These are phyloP conservation scores for Argyresthia goedartella DNA, from an alignment of 2,888 invertebrate species.

Conservation along the genomic window DNA sequence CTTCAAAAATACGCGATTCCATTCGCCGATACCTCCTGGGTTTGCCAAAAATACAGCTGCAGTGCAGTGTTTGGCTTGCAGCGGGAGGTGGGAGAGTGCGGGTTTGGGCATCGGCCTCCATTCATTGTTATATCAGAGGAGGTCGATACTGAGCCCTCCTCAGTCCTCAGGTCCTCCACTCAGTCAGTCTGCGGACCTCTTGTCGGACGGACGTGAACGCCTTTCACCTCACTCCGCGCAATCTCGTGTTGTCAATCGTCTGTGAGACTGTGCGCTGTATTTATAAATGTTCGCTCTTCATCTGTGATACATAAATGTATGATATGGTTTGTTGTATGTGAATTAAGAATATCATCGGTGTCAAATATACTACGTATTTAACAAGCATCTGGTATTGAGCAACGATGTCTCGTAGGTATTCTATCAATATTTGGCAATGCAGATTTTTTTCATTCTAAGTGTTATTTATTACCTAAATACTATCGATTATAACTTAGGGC, in stretches of 20 bases:
- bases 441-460: too few species aligned
- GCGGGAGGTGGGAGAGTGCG: constrained; percentile 36
- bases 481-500: too few species aligned
- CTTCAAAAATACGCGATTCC: constrained; percentile 4
- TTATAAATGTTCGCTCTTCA: background rate
- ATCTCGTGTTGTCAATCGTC: background rate
- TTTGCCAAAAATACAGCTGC: constrained; percentile 68
- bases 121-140: constrained; percentile 45
- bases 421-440: too few species aligned
- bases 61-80: constrained; percentile 65
- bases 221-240: background rate
- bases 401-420: too few species aligned
- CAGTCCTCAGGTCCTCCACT: background rate
- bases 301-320: too few species aligned
- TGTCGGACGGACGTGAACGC: background rate
- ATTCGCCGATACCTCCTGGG: constrained; percentile 31
- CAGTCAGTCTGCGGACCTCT: constrained; percentile 1
- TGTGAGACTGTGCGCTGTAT: background rate
- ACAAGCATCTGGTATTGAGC: too few species aligned
- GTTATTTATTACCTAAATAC: too few species aligned
- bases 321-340: too few species aligned
- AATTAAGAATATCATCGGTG: too few species aligned
- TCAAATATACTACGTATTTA: too few species aligned
- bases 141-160: constrained; percentile 33
- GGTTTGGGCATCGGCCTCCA: constrained; percentile 39